Evolutionary conservation across 2,113 vertebrate genomes (phyloP), one percentile per base, ranked within the genome.

Genomic region (Pituophis catenifer): DNA sequence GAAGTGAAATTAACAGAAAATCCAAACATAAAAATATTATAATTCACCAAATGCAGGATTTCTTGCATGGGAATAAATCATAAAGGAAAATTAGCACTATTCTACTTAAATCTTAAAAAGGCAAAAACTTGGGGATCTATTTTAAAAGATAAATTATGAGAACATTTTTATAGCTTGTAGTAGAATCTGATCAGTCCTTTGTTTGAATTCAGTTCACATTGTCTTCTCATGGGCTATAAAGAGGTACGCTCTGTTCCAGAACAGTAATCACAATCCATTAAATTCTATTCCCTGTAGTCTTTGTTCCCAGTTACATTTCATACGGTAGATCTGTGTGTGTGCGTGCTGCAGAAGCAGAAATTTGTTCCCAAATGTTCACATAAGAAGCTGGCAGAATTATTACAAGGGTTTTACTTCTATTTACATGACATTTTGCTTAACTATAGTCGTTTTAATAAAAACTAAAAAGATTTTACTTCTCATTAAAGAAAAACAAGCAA

Each of bases 241-340:
- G 96, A 98, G 97, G 95, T 98, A 98, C 98, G 98, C 97, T 98
- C 98, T 98, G 98, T 98, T 99, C 98, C 98, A 97, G 98, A 97
- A 98, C 98, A 98, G 98, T 98, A 98, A 98, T 98, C 98, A 98
- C 95, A 97, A 98, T 98, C 98, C 98, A 98, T 99, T 98, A 98
- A 98, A 98, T 98, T 98, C 97, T 97, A 96, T 97, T 98, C 98
- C 98, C 97, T 96, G 96, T 97, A 98, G 98, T 98, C 98, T 98
- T 98, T 98, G 98, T 98, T 98, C 97, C 97, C 95, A 96, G 96
- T 96, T 98, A 97, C 92, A 94, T 97, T 93, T 97, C 97, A 96
- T 97, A 96, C 94, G 93, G 94, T 97, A 97, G 96, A 95, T 96
- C 94, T 23, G 8, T 93, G 81, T 95, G 94, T 94, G 90, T 24